A percentile compares a stretch with the other conserved stretches of the same genome.
These are phyloP conservation scores for Ommatoiulus sabulosus DNA, from an alignment of 2,888 invertebrate genomes.

Conservation along the genomic window DNA sequence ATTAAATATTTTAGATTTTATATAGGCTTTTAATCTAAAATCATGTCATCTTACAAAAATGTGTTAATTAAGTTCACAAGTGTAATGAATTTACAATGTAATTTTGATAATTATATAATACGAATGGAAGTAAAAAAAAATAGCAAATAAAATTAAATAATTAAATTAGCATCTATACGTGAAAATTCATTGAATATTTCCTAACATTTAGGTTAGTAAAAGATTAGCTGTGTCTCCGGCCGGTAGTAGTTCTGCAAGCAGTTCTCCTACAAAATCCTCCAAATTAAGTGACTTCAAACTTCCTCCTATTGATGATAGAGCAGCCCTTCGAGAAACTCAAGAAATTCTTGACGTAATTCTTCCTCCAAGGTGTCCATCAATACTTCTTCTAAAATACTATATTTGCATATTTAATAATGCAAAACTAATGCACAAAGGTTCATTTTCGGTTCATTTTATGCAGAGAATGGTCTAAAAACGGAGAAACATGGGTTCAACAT, in stretches of 20 bases:
- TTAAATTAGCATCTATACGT: no score
- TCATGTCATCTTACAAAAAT: no score
- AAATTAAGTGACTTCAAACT: not conserved
- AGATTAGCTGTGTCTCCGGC: constrained; percentile 32
- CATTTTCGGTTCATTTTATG: constrained; percentile 46
- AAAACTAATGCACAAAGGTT: not conserved
- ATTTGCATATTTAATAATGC: not conserved
- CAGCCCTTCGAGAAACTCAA: constrained; percentile 78
- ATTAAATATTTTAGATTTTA: no score
- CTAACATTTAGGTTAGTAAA: constrained; percentile 27
- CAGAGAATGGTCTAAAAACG: constrained; percentile 93
- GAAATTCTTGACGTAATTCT: constrained; percentile 93
- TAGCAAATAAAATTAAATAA: no score
- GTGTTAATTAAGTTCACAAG: no score
- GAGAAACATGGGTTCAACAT: constrained; percentile 90
- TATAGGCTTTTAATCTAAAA: no score
- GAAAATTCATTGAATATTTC: not conserved
- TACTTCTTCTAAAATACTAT: not conserved
- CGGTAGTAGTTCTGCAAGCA: not conserved
- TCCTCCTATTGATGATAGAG: not conserved
- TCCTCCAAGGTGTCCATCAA: constrained; percentile 77
- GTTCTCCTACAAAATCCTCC: constrained; percentile 38
- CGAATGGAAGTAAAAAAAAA: no score
- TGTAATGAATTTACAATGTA: no score
- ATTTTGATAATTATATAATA: no score